phyloP scores from a whole-genome alignment of 1,140 invertebrate genomes.

The Ostrea edulis region DNA sequence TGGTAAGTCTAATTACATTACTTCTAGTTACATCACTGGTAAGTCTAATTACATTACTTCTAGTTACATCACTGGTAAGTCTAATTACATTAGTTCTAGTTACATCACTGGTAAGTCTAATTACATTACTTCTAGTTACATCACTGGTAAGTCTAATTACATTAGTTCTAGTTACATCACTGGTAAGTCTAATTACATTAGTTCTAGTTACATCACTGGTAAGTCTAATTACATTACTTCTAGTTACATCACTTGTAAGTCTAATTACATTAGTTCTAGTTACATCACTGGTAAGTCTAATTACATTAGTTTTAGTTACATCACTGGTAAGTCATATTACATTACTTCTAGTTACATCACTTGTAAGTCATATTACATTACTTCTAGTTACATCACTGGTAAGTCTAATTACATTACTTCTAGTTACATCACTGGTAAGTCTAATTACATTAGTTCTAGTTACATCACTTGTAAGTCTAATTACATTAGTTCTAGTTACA shows the following conservation, averaged over 20 bases:
- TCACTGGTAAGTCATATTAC: not conserved
- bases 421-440: too few species aligned
- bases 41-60: slow-evolving; percentile 30
- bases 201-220: too few species aligned
- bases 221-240: slow-evolving; percentile 38
- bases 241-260: slow-evolving; percentile 66
- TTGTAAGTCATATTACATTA: slow-evolving; percentile 47
- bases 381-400: not conserved
- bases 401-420: too few species aligned
- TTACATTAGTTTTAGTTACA: too few species aligned
- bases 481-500: not conserved
- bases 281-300: not conserved
- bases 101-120: slow-evolving; percentile 26
- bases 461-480: slow-evolving; percentile 63
- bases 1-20: not conserved
- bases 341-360: slow-evolving; percentile 64
- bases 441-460: slow-evolving; percentile 52
- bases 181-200: not conserved
- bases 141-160: slow-evolving; percentile 58
- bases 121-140: slow-evolving; percentile 58
- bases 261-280: not conserved
- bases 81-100: too few species aligned
- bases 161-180: not conserved
- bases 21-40: slow-evolving; percentile 67
- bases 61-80: not conserved